These are phyloP conservation scores for Microctonus hyperodae DNA, from an alignment of 2,888 invertebrate genomes.

Conservation along the genomic window DNA sequence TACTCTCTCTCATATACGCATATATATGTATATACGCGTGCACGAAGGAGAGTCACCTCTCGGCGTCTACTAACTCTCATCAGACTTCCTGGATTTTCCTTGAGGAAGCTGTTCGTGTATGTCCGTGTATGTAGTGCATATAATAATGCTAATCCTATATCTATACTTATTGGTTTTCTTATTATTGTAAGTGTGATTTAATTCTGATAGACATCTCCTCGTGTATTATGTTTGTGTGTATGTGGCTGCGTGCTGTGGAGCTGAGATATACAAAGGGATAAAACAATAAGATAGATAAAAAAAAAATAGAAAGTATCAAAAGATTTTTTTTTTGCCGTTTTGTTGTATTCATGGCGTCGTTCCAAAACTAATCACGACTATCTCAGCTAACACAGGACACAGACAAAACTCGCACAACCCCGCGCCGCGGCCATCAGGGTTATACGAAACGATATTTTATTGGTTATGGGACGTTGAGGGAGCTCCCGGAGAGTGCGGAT, in stretches of 20 bases:
- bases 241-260: background rate
- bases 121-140: background rate
- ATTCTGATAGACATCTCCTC: background rate
- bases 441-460: slow-evolving; percentile 35
- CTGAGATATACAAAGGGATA: background rate
- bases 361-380: background rate
- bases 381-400: background rate
- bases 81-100: slow-evolving; percentile 24
- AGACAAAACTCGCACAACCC: slow-evolving; percentile 10
- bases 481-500: slow-evolving; percentile 34
- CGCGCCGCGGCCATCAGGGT: slow-evolving; percentile 25
- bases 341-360: background rate
- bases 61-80: slow-evolving; percentile 28
- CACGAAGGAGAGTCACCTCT: slow-evolving; percentile 31
- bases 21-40: slow-evolving; percentile 26
- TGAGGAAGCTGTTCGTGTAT: slow-evolving; percentile 5
- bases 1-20: no score
- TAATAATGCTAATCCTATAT: background rate
- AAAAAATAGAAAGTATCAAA: background rate
- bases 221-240: background rate
- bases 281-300: background rate
- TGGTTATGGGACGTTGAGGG: slow-evolving; percentile 42
- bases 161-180: background rate
- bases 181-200: background rate
- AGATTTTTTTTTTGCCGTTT: background rate